Conservation (phyloP, 2,888 invertebrate species). For the Stratiomys singularior region DNA sequence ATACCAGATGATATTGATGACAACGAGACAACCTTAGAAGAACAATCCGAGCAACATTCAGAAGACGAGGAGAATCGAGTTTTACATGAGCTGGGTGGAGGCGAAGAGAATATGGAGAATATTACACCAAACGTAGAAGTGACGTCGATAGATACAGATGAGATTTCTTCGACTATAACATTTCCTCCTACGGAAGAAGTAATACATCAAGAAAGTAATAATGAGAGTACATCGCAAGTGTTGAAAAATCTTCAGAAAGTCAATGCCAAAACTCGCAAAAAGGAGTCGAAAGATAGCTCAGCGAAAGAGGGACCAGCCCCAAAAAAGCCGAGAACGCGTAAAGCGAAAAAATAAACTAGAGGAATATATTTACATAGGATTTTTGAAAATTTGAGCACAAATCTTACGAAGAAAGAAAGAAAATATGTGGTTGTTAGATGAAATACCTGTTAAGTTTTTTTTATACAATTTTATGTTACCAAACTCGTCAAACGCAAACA, state of each 20-base stretch:
- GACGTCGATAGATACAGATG: not conserved
- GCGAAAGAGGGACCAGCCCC: not conserved
- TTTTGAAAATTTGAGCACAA: too few relatives aligned
- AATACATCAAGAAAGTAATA: constrained; percentile 41
- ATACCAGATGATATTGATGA: constrained; percentile 57
- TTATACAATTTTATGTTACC: too few relatives aligned
- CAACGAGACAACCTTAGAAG: constrained; percentile 35
- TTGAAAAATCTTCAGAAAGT: constrained; percentile 58
- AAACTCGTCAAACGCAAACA: too few relatives aligned
- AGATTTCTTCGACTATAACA: not conserved
- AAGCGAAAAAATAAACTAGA: not conserved
- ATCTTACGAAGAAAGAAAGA: too few relatives aligned
- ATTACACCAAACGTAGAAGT: not conserved
- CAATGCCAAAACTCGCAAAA: constrained; percentile 57
- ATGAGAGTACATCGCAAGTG: constrained; percentile 55
- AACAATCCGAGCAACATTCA: not conserved
- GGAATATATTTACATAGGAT: too few relatives aligned
- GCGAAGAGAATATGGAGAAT: not conserved
- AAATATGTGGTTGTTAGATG: too few relatives aligned
- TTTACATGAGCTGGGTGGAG: not conserved
- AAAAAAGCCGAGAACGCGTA: not conserved
- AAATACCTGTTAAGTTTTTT: too few relatives aligned
- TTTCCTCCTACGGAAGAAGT: not conserved
- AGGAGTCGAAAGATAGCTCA: constrained; percentile 46
- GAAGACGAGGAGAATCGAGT: constrained; percentile 25